phyloP scores from a whole-genome alignment of 2,797 vertebrate genomes.

The Liparis tanakae region DNA sequence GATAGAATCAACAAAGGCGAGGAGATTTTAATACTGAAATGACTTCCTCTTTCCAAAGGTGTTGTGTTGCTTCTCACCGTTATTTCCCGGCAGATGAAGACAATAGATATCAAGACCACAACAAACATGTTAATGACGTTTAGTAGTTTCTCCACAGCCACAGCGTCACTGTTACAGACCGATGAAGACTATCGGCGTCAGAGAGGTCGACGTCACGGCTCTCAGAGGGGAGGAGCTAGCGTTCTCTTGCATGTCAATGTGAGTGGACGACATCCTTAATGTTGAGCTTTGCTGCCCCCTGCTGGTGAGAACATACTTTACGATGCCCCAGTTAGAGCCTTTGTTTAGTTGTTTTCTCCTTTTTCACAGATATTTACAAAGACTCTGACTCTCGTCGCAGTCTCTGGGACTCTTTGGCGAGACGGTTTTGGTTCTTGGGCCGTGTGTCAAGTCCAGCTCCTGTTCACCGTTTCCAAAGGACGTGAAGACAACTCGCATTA shows the following conservation, averaged over 20 bases:
- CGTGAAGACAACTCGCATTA: too few species aligned
- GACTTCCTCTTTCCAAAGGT: rapidly evolving
- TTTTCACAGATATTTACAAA: background rate
- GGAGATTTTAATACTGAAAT: background rate
- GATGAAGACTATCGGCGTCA: background rate
- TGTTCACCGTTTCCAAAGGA: too few species aligned
- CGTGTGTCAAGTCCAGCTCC: too few species aligned
- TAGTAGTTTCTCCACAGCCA: background rate
- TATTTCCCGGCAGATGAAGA: slow-evolving; percentile 16
- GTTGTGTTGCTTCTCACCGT: slow-evolving; percentile 23
- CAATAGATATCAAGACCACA: background rate
- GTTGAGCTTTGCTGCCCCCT: slow-evolving; percentile 3
- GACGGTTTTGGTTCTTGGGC: background rate
- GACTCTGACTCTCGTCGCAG: background rate
- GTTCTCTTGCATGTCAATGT: background rate
- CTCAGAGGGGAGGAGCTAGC: background rate
- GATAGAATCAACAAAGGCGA: too few species aligned
- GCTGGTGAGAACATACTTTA: background rate
- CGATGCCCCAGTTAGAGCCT: background rate
- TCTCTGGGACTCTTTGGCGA: background rate
- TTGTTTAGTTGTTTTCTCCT: background rate
- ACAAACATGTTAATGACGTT: slow-evolving; percentile 1
- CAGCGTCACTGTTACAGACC: background rate
- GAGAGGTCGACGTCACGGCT: background rate
- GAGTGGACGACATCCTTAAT: background rate